These are phyloP conservation scores for Sciaenops ocellatus DNA, from an alignment of 2,797 vertebrate species.

Conservation along the genomic window DNA sequence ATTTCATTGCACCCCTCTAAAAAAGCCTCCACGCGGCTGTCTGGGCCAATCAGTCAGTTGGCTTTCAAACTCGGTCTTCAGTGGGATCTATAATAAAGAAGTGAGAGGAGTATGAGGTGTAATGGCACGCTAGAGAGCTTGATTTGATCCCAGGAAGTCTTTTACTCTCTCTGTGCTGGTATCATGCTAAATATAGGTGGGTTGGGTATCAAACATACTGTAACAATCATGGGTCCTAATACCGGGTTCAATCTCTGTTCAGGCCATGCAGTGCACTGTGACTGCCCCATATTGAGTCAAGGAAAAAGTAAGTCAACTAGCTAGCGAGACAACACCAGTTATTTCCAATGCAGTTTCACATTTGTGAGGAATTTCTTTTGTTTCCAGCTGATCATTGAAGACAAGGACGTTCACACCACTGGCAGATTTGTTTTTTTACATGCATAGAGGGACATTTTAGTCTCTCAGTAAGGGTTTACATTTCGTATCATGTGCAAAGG, in stretches of 20 bases:
- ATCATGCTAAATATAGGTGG: slow-evolving; percentile 72
- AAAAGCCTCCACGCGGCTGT: slow-evolving; percentile 62
- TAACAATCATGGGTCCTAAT: slow-evolving; percentile 29
- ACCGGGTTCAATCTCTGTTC: slow-evolving; percentile 47
- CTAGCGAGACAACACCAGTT: background rate
- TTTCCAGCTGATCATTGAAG: background rate
- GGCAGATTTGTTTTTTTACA: background rate
- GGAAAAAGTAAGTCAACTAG: background rate
- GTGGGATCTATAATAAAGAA: slow-evolving; percentile 69
- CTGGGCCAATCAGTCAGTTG: slow-evolving; percentile 63
- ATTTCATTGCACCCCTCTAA: slow-evolving; percentile 62
- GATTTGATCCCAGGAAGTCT: slow-evolving; percentile 75
- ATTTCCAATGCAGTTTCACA: slow-evolving; percentile 5
- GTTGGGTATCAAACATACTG: slow-evolving; percentile 63
- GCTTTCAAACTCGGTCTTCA: slow-evolving; percentile 57
- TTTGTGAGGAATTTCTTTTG: background rate
- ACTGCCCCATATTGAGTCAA: background rate
- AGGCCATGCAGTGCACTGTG: slow-evolving; percentile 50
- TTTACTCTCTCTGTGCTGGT: slow-evolving; percentile 51
- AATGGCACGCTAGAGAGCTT: slow-evolving; percentile 54
- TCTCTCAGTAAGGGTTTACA: background rate
- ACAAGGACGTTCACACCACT: background rate
- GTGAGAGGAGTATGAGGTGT: slow-evolving; percentile 50
- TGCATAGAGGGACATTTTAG: background rate
- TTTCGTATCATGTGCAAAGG: slow-evolving; percentile 25